These are phyloP conservation scores for Erebia palarica DNA, from an alignment of 2,888 invertebrate genomes.

Conservation along the genomic window DNA sequence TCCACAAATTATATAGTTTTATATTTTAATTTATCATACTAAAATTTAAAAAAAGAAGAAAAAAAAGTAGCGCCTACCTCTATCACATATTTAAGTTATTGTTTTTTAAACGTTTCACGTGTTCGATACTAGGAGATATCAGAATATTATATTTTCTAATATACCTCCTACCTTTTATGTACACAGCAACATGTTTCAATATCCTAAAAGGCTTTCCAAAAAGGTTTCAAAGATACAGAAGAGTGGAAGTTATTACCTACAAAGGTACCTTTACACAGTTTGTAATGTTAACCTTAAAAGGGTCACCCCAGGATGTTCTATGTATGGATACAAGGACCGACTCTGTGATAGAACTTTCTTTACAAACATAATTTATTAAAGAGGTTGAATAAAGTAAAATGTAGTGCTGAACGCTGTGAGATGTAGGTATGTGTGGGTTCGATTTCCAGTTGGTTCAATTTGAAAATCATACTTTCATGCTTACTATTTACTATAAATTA, in stretches of 20 bases:
- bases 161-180: no score
- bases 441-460: neutral
- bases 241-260: neutral
- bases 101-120: no score
- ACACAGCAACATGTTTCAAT: neutral
- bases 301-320: neutral
- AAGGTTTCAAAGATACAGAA: conserved; percentile 1
- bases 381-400: neutral
- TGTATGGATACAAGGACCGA: neutral
- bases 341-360: neutral
- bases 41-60: no score
- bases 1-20: no score
- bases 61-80: no score
- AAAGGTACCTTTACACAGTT: neutral
- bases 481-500: no score
- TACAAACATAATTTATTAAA: neutral
- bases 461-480: no score
- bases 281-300: conserved; percentile 4
- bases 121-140: no score
- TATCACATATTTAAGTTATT: no score
- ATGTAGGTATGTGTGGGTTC: neutral
- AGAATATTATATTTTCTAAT: no score
- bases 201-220: conserved; percentile 4
- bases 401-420: no score
- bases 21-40: no score